Evolutionary conservation across 2,113 vertebrate species (phyloP).

Genomic region (Petrocephalus zakoni): DNA sequence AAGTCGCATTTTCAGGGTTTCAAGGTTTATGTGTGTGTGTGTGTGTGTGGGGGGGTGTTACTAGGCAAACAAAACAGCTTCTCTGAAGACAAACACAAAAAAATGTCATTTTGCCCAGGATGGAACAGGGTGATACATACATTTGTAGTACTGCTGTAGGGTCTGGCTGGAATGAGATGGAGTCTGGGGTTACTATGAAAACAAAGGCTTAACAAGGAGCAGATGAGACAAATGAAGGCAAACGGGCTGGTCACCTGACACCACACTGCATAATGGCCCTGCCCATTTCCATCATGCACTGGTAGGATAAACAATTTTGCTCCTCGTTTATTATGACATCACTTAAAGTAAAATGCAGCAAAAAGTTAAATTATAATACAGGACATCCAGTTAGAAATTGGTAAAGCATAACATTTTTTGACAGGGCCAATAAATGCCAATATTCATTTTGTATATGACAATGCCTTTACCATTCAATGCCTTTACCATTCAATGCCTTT

Average conservation of each 20-base stretch:
- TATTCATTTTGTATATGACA: not conserved
- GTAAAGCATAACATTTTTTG: not conserved
- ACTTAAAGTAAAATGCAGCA: not conserved
- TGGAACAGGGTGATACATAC: not conserved
- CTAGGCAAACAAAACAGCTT: not conserved
- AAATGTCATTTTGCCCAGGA: not conserved
- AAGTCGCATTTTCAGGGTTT: not conserved
- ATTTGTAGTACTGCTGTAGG: not conserved
- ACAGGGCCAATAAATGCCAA: not conserved
- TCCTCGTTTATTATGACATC: not conserved
- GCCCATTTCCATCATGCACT: not conserved
- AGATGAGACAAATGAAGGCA: not conserved
- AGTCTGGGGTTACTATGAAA: not conserved
- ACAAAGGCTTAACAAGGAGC: not conserved
- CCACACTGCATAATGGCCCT: not conserved
- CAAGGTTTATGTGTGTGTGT: too few relatives aligned
- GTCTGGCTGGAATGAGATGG: not conserved
- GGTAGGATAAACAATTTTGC: not conserved
- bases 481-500: too few relatives aligned
- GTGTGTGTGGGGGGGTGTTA: not conserved
- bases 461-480: not conserved
- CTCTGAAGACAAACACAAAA: not conserved
- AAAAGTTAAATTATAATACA: not conserved
- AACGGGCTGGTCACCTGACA: conserved; percentile 2
- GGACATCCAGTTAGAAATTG: not conserved